A percentile compares a stretch with the other conserved stretches of the same genome.
Evolutionary conservation across 1,140 invertebrate genomes (phyloP).

Genomic region (Solenopsis fugax): DNA sequence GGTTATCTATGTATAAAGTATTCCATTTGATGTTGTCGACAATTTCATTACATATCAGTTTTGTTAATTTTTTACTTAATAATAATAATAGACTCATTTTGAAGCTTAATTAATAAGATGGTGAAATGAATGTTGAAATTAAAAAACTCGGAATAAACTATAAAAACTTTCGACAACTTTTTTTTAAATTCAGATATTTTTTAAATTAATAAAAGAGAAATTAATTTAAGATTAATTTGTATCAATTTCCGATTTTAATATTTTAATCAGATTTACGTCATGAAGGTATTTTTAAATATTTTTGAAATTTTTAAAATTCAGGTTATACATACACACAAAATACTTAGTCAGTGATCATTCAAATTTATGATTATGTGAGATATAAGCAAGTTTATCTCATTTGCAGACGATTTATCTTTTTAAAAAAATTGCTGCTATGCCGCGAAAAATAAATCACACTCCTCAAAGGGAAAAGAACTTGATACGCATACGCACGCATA

Average conservation of each 20-base stretch:
- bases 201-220: conserved; percentile 4
- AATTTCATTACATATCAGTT: not conserved
- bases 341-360: not conserved
- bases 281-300: not conserved
- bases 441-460: conserved; percentile 9
- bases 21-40: not conserved
- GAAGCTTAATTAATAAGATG: not conserved
- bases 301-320: conserved; percentile 13
- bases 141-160: not conserved
- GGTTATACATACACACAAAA: not conserved
- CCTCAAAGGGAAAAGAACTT: conserved; percentile 14
- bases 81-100: not conserved
- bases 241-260: not conserved
- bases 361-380: not conserved
- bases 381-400: not conserved
- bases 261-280: not conserved
- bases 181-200: too few species aligned
- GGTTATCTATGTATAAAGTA: conserved; percentile 1
- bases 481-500: not conserved
- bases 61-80: not conserved
- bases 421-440: not conserved
- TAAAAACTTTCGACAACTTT: too few species aligned
- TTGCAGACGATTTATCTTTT: not conserved
- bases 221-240: not conserved
- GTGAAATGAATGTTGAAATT: not conserved